Percentiles rank a stretch among this genome's conserved stretches.
phyloP scores from a whole-genome alignment of 2,113 vertebrate species.

The Neopipo cinnamomea region DNA sequence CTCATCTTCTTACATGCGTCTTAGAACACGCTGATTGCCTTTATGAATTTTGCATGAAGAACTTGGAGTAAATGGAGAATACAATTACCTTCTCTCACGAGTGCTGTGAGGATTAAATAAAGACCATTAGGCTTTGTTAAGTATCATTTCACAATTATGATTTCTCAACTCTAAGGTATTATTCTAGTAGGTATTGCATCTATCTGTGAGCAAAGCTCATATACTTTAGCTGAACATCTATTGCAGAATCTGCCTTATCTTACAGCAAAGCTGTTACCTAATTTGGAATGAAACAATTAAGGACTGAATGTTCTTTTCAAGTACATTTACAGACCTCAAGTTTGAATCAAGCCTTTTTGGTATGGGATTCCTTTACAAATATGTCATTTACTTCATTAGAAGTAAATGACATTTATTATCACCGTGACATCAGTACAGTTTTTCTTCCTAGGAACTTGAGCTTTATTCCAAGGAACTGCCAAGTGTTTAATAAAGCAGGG shows the following conservation, averaged over 20 bases:
- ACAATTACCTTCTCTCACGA: background rate
- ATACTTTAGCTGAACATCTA: background rate
- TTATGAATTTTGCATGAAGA: background rate
- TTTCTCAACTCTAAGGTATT: constrained; percentile 27
- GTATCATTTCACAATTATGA: constrained; percentile 38
- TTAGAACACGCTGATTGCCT: background rate
- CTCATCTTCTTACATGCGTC: background rate
- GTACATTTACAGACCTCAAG: background rate
- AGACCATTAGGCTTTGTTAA: background rate
- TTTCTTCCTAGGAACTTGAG: background rate
- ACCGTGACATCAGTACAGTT: background rate
- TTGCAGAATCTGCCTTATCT: background rate
- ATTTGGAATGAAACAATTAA: background rate
- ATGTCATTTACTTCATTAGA: background rate
- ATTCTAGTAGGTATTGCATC: background rate
- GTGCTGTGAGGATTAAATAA: background rate
- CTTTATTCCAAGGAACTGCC: background rate
- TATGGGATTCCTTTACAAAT: background rate
- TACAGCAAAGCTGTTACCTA: background rate
- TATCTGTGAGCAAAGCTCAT: background rate
- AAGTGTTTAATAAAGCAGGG: background rate
- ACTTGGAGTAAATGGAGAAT: background rate
- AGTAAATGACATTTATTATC: background rate
- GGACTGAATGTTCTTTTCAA: background rate
- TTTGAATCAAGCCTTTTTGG: background rate